These are phyloP conservation scores for Hypsopygia costalis DNA, from an alignment of 2,888 invertebrate species.

Conservation along the genomic window DNA sequence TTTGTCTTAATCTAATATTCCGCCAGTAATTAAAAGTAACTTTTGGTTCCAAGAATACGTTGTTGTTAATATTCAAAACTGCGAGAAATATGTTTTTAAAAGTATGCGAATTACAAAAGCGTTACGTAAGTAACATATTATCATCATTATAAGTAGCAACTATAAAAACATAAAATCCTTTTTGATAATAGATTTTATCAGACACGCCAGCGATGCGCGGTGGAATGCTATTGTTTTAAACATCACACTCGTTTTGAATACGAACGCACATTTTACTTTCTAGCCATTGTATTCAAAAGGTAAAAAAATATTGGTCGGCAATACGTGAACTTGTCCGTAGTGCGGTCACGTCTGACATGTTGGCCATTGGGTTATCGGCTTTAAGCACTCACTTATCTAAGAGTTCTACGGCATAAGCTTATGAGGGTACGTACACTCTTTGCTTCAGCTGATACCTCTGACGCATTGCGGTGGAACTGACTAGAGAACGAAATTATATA, in stretches of 20 bases:
- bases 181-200: constrained; percentile 29
- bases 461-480: constrained; percentile 53
- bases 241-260: constrained; percentile 32
- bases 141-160: too few species aligned
- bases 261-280: constrained; percentile 42
- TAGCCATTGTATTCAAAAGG: constrained; percentile 51
- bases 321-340: constrained; percentile 18
- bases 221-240: constrained; percentile 60
- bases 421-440: constrained; percentile 65
- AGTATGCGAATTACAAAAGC: too few species aligned
- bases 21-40: neutral
- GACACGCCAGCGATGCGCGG: constrained; percentile 27
- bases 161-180: constrained; percentile 8
- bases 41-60: neutral
- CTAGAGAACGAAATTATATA: constrained; percentile 23
- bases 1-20: neutral
- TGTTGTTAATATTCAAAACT: too few species aligned
- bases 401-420: constrained; percentile 23
- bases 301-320: constrained; percentile 20
- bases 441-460: constrained; percentile 76
- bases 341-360: constrained; percentile 34
- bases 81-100: too few species aligned
- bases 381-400: constrained; percentile 21
- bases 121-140: too few species aligned
- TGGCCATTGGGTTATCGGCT: constrained; percentile 37